Conservation (phyloP, 2,797 vertebrate genomes). For the Sebastes trivittatus region DNA sequence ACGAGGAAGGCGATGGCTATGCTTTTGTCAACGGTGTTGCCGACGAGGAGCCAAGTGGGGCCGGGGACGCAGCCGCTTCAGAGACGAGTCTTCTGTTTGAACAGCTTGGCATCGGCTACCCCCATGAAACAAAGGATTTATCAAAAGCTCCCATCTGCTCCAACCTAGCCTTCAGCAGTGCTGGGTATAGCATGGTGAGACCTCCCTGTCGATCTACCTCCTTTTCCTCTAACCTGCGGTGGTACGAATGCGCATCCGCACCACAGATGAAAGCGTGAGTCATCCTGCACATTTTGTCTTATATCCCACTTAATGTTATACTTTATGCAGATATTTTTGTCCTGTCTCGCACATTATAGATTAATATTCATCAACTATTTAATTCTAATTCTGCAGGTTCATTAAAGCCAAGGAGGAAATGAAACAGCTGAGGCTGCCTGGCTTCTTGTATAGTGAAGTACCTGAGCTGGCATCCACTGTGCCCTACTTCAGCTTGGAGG, state of each 20-base stretch:
- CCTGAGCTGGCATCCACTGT: conserved; percentile 90
- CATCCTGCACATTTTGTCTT: conserved; percentile 14
- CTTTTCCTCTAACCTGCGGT: conserved; percentile 79
- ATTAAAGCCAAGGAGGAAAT: conserved; percentile 95
- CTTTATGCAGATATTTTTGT: conserved; percentile 14
- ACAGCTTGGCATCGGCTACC: conserved; percentile 79
- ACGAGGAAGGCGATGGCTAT: conserved; percentile 89
- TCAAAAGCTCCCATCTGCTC: conserved; percentile 84
- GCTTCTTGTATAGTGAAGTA: conserved; percentile 96
- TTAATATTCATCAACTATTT: conserved; percentile 15
- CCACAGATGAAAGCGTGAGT: conserved; percentile 95
- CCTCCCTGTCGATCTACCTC: conserved; percentile 76
- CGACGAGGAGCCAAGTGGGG: conserved; percentile 75
- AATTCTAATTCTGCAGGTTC: conserved; percentile 82
- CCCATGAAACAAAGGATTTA: conserved; percentile 79
- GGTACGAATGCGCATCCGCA: conserved; percentile 91
- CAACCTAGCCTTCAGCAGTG: conserved; percentile 80
- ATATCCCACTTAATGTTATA: neutral
- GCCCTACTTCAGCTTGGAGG: conserved; percentile 96
- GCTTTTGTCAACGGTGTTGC: conserved; percentile 83
- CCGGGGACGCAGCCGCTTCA: conserved; percentile 60
- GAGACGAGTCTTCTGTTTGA: conserved; percentile 73
- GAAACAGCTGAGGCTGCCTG: conserved; percentile 92
- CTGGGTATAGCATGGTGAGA: conserved; percentile 78
- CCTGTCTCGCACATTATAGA: neutral